These are phyloP conservation scores for Zingel zingel DNA, from an alignment of 2,113 vertebrate species.

Conservation along the genomic window DNA sequence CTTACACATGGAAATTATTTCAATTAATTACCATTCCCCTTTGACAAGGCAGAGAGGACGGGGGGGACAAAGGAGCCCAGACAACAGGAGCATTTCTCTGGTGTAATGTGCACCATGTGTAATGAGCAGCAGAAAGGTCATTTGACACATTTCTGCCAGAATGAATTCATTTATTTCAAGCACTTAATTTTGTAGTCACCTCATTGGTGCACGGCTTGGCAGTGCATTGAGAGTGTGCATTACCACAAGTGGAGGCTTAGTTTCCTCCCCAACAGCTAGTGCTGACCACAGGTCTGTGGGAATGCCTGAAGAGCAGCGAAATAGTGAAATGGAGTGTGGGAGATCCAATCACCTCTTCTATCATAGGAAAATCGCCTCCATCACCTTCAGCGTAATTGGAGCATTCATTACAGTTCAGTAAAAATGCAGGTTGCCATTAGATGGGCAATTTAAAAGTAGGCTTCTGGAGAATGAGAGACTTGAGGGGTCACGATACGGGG, in stretches of 20 bases:
- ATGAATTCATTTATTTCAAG: slow-evolving; percentile 86
- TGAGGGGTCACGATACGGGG: slow-evolving; percentile 75
- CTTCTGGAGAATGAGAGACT: slow-evolving; percentile 78
- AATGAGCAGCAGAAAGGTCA: slow-evolving; percentile 85
- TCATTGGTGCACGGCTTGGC: slow-evolving; percentile 64
- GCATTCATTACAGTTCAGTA: slow-evolving; percentile 80
- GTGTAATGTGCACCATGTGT: slow-evolving; percentile 77
- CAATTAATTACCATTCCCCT: slow-evolving; percentile 83
- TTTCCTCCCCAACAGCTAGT: slow-evolving; percentile 66
- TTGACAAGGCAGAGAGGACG: slow-evolving; percentile 62
- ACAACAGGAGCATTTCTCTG: slow-evolving; percentile 80
- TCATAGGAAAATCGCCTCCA: slow-evolving; percentile 80
- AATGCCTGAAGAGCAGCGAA: slow-evolving; percentile 70
- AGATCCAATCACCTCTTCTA: slow-evolving; percentile 79
- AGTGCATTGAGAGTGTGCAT: slow-evolving; percentile 74
- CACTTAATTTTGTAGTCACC: slow-evolving; percentile 83
- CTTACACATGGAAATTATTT: slow-evolving; percentile 84
- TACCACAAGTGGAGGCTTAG: slow-evolving; percentile 75
- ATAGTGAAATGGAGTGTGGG: slow-evolving; percentile 78
- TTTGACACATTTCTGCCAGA: slow-evolving; percentile 85
- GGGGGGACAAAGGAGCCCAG: slow-evolving; percentile 69
- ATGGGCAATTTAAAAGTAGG: slow-evolving; percentile 78
- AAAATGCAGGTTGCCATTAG: slow-evolving; percentile 80
- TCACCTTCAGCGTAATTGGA: slow-evolving; percentile 82
- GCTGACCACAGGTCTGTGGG: slow-evolving; percentile 76